Evolutionary conservation across 2,888 invertebrate species (phyloP), one percentile per base, ranked within the genome.

Genomic region (Rotaria socialis): DNA sequence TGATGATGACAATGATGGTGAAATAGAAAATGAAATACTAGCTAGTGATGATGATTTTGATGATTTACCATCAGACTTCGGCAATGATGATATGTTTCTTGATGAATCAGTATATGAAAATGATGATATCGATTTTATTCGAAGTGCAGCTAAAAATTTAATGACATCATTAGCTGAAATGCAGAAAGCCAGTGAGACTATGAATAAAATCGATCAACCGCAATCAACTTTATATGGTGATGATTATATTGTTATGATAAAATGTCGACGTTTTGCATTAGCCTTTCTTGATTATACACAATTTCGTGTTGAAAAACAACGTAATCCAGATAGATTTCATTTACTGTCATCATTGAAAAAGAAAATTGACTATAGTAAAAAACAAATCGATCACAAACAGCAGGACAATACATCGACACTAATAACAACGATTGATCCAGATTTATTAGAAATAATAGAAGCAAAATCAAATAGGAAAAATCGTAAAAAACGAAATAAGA

Each of bases 161-260:
- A 80, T 80, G 80, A 14, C 80, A n/a, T 43, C 80, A 47, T 47
- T 47, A n/a, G 14, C 24, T 43, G 80, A 80, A 80, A 80, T 80
- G 80, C 24, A 80, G n/a, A 11, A 22, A 47, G 80, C 47, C 1
- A 47, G 80, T n/a, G n/a, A 19, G 4, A 47, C 8, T 47, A 14
- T 22, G 11, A n/a, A 80, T 80, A 8, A 1, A n/a, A 24, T 80
- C 8, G 80, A 80, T 47, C 47, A 47, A 80, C 80, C 80, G 19
- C n/a, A 80, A 47, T 47, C 47, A n/a, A n/a, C 47, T 47, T 47
- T 80, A 80, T 80, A 80, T 80, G 80, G 80, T 80, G 80, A 80
- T 47, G 80, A 80, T 80, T 80, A 80, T 80, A 5, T 24, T 24
- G n/a, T 80, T 19, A n/a, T 47, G 4, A 80, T 80, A 11, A 80